phyloP scores from a whole-genome alignment of 2,113 vertebrate genomes.

The Coturnix japonica region DNA sequence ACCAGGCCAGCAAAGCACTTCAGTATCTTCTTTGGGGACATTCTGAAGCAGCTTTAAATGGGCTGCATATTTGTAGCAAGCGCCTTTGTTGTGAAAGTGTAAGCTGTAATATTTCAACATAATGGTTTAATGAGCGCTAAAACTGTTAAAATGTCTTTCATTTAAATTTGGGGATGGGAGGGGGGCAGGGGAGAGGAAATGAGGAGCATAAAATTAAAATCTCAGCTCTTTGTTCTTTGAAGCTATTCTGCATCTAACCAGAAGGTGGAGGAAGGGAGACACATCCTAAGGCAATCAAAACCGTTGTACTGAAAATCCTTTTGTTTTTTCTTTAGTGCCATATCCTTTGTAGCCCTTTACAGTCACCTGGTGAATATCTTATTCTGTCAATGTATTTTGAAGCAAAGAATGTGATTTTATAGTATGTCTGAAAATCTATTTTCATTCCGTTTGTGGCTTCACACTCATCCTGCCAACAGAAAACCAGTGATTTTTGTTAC shows the following conservation, averaged over 20 bases:
- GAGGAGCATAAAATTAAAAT: not conserved
- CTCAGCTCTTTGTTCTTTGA: conserved; percentile 34
- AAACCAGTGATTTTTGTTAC: not conserved
- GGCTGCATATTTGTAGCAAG: not conserved
- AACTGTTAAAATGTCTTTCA: not conserved
- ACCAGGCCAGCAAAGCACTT: not conserved
- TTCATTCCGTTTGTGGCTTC: not conserved
- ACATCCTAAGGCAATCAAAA: not conserved
- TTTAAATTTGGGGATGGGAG: not conserved
- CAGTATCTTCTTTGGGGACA: not conserved
- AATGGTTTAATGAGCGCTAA: not conserved
- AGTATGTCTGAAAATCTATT: not conserved
- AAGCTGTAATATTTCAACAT: not conserved
- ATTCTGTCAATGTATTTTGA: not conserved
- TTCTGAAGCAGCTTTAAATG: not conserved
- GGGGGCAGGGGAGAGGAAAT: not conserved
- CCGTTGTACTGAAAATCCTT: not conserved
- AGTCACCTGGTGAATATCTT: fast-evolving
- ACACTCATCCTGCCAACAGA: not conserved
- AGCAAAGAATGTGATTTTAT: not conserved
- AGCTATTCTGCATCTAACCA: conserved; percentile 24
- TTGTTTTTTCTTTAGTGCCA: not conserved
- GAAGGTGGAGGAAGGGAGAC: conserved; percentile 54
- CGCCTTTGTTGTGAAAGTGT: not conserved
- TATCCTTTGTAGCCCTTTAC: not conserved